Percentiles rank a stretch among this genome's conserved stretches.
phyloP scores from a whole-genome alignment of 2,113 vertebrate species.

The Paradisaea rubra region DNA sequence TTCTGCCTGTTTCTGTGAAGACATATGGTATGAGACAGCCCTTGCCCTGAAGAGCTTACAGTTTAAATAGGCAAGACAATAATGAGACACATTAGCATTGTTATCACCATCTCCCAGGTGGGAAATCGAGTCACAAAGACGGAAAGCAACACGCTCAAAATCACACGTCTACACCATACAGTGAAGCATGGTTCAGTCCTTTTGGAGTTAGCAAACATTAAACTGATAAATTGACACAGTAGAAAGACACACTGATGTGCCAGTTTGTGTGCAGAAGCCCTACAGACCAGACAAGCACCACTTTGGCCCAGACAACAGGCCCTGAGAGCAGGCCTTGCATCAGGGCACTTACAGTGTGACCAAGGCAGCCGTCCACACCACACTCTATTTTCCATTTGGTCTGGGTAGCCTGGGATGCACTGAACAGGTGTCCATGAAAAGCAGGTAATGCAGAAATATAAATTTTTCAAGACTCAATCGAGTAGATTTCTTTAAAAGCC shows the following conservation, averaged over 20 bases:
- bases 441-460: not conserved
- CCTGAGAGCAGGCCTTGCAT: not conserved
- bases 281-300: not conserved
- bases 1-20: slow-evolving; percentile 49
- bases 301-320: not conserved
- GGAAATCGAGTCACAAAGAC: slow-evolving; percentile 43
- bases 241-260: not conserved
- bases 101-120: slow-evolving; percentile 38
- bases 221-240: not conserved
- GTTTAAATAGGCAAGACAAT: slow-evolving; percentile 62
- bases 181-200: not conserved
- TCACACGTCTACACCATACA: not conserved
- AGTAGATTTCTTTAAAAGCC: not conserved
- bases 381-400: not conserved
- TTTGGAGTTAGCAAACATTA: not conserved
- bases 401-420: not conserved
- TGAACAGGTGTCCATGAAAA: not conserved
- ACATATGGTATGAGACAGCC: slow-evolving; percentile 59
- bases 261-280: not conserved
- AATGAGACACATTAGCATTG: slow-evolving; percentile 53
- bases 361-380: not conserved
- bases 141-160: slow-evolving; percentile 13
- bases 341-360: too few relatives aligned
- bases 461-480: not conserved
- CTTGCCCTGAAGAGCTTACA: slow-evolving; percentile 50